phyloP scores from a whole-genome alignment of 2,113 vertebrate genomes.

The Daphoenositta chrysoptera region DNA sequence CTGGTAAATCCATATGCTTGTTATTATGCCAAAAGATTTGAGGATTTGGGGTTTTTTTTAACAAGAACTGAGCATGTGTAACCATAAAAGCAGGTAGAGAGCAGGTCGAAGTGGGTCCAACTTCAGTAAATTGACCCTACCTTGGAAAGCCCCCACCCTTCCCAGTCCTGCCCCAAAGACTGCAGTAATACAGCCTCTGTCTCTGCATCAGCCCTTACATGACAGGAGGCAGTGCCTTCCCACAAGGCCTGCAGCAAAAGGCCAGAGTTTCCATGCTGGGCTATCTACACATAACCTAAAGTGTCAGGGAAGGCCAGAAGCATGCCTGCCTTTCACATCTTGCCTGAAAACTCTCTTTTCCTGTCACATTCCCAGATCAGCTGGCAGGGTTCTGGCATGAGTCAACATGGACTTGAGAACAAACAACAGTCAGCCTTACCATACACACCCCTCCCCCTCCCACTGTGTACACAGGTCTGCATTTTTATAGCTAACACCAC shows the following conservation, averaged over 20 bases:
- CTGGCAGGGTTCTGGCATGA: not conserved
- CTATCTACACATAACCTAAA: rapidly evolving
- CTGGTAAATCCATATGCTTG: not conserved
- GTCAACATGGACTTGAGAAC: not conserved
- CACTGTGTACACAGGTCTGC: not conserved
- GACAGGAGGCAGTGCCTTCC: not conserved
- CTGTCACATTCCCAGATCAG: not conserved
- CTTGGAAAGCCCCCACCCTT: rapidly evolving
- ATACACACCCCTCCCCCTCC: not conserved
- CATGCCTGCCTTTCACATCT: not conserved
- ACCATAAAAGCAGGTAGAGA: not conserved
- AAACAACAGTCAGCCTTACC: not conserved
- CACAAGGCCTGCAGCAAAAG: not conserved
- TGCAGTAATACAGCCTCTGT: not conserved
- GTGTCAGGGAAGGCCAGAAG: not conserved
- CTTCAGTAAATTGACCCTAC: not conserved
- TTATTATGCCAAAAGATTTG: not conserved
- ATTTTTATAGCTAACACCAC: not conserved
- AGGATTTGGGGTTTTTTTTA: not conserved
- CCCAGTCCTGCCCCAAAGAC: not conserved
- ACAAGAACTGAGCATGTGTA: not conserved
- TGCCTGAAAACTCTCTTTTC: not conserved
- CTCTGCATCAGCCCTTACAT: not conserved
- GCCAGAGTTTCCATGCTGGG: not conserved
- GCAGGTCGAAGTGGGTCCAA: not conserved